phyloP scores from a whole-genome alignment of 1,140 invertebrate genomes.

The Globodera rostochiensis region DNA sequence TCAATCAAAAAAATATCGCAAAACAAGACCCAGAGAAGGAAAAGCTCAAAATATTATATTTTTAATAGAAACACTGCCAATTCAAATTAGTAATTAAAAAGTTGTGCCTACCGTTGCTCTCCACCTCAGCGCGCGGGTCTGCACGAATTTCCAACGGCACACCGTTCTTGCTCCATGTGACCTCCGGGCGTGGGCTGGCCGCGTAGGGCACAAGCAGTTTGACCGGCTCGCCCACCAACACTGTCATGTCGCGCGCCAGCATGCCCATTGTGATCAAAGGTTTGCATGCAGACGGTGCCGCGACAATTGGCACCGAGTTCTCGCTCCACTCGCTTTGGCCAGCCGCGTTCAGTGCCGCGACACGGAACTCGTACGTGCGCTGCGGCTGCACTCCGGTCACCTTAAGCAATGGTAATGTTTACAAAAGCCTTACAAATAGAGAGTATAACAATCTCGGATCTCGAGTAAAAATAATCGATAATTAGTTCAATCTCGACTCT shows the following conservation, averaged over 20 bases:
- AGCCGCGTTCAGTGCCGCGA: slow-evolving; percentile 89
- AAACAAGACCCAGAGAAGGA: too few relatives aligned
- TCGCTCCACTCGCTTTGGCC: slow-evolving; percentile 88
- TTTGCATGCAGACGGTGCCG: slow-evolving; percentile 79
- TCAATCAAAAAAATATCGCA: too few relatives aligned
- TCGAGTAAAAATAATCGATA: slow-evolving; percentile 60
- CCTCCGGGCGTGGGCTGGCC: slow-evolving; percentile 80
- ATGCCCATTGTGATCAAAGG: slow-evolving; percentile 54
- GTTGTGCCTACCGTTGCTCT: slow-evolving; percentile 71
- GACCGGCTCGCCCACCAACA: slow-evolving; percentile 50
- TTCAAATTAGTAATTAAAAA: too few relatives aligned
- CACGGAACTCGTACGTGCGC: slow-evolving; percentile 94
- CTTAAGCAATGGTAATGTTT: background rate
- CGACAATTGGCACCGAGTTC: slow-evolving; percentile 85
- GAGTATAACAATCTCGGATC: background rate
- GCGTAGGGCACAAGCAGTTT: slow-evolving; percentile 72
- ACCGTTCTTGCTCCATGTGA: slow-evolving; percentile 81
- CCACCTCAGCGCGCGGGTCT: slow-evolving; percentile 83
- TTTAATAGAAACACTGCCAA: too few relatives aligned
- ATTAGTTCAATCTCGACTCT: slow-evolving; percentile 74
- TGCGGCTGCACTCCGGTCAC: slow-evolving; percentile 88
- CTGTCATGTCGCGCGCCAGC: slow-evolving; percentile 44
- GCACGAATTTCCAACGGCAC: slow-evolving; percentile 75
- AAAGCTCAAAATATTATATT: too few relatives aligned
- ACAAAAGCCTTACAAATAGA: too few relatives aligned